Evolutionary conservation across 2,797 vertebrate genomes (phyloP).

Genomic region (Pogoniulus pusillus): DNA sequence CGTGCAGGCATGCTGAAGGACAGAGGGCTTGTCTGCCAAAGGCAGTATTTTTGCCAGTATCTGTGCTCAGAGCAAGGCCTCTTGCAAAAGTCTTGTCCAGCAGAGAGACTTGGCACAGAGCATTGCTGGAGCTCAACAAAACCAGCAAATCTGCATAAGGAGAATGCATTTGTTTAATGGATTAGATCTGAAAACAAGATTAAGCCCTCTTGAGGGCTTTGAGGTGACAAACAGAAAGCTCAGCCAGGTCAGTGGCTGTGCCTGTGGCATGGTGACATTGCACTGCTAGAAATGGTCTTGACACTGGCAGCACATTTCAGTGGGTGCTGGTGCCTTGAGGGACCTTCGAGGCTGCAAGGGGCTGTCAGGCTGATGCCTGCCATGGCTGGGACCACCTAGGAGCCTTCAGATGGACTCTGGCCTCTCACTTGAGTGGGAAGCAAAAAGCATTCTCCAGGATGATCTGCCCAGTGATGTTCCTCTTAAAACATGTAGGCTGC

Average conservation of each 20-base stretch:
- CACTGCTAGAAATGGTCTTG: background rate
- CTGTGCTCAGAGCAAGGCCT: background rate
- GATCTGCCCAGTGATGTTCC: background rate
- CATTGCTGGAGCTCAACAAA: background rate
- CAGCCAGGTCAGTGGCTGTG: background rate
- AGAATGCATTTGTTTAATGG: conserved; percentile 14
- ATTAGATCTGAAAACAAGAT: conserved; percentile 38
- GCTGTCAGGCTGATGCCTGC: background rate
- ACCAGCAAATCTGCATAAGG: background rate
- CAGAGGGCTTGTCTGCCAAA: background rate
- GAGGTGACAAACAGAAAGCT: background rate
- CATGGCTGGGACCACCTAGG: background rate
- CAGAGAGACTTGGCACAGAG: background rate
- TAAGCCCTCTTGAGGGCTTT: conserved; percentile 10
- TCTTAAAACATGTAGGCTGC: background rate
- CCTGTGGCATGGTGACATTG: background rate
- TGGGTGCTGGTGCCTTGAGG: background rate
- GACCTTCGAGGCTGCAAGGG: background rate
- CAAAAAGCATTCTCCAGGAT: background rate
- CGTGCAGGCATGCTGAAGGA: background rate
- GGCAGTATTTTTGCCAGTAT: background rate
- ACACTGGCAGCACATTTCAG: background rate
- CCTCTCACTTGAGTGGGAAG: background rate
- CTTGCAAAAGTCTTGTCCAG: background rate
- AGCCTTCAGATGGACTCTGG: background rate